Conservation (phyloP, 2,888 invertebrate species). For the Glaucopsyche alexis region DNA sequence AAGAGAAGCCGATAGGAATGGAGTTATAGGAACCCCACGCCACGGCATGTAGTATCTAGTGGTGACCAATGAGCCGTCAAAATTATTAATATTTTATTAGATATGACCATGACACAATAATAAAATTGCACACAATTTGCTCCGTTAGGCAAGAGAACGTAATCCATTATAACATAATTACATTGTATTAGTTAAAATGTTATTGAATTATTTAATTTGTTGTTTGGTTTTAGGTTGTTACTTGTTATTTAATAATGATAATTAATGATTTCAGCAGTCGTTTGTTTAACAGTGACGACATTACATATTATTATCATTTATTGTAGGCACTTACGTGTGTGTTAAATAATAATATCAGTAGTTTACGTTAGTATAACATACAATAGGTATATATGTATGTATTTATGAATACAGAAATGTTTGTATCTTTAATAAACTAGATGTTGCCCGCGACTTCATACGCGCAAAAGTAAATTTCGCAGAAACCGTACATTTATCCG, state of each 20-base stretch:
- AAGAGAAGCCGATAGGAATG: too few relatives aligned
- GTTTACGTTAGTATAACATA: too few relatives aligned
- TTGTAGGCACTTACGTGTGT: too few relatives aligned
- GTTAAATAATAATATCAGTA: too few relatives aligned
- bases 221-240: background rate
- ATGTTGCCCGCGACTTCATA: too few relatives aligned
- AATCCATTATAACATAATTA: constrained; percentile 5
- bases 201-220: background rate
- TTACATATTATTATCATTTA: background rate
- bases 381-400: too few relatives aligned
- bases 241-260: background rate
- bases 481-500: too few relatives aligned
- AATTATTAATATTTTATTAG: background rate
- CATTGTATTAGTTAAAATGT: background rate
- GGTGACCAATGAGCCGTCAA: background rate
- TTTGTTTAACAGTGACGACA: background rate
- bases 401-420: too few relatives aligned
- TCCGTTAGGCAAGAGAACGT: constrained; percentile 16
- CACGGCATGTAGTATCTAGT: too few relatives aligned
- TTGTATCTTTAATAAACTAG: too few relatives aligned
- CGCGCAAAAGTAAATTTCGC: too few relatives aligned
- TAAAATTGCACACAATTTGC: constrained; percentile 16
- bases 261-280: background rate
- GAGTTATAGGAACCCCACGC: too few relatives aligned
- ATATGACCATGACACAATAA: constrained; percentile 20